Evolutionary conservation across 1,140 invertebrate genomes (phyloP), one percentile per base, ranked within the genome.

Genomic region (Atta texana): DNA sequence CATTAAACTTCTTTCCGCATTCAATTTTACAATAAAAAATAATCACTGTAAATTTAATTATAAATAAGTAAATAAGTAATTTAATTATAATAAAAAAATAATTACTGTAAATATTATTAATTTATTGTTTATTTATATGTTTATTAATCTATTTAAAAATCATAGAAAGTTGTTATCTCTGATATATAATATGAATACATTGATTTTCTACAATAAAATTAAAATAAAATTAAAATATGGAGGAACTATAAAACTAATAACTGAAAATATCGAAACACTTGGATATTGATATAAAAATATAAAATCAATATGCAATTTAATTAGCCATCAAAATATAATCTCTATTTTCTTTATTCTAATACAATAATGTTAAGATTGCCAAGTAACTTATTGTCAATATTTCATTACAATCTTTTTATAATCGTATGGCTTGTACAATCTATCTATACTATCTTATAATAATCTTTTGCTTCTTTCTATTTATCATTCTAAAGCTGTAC

Each of bases 131-230:
- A 24, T 24, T 24, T 24, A 24, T 24, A 24, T n/a, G 3, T 34
- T 74, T 28, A 55, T 74, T 55, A 55, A 75, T 34, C 6, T 55
- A 21, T 72, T 72, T 12, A 57, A 28, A 69, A 49, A 66, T 5
- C 6, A n/a, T 18, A n/a, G 7, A 18, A 66, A 66, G 14, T 63
- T 16, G 6, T 14, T 31, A 63, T 34, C 31, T 66, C 8, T 66
- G 7, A 34, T 21, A 16, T 66, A 68, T 31, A 18, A 51, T 1
- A 31, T 4, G 8, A 51, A 16, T 51, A 51, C 0, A 44, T 8
- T 44, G 2, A 44, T 31, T 31, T 64, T 64, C 24, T 64, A 63
- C 31, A 28, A 24, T 24, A 24, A 24, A 24, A 24, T 24, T 24
- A 24, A 24, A 3, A 21, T 31, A 31, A 21, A 64, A 64, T 64